phyloP scores from a whole-genome alignment of 2,797 vertebrate species.

The Notolepis coatsorum region DNA sequence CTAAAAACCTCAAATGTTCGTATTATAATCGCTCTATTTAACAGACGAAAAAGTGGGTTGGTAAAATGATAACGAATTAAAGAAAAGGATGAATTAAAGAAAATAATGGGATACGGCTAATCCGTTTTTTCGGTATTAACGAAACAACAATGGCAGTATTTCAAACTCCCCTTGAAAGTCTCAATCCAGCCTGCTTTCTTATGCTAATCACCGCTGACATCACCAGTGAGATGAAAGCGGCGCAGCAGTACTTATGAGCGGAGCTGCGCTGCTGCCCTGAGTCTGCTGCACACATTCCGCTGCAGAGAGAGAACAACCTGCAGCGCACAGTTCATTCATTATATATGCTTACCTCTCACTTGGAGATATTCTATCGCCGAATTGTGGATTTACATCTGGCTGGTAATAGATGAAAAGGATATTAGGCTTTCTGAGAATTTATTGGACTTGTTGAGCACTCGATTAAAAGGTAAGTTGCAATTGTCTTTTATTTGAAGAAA shows the following conservation, averaged over 20 bases:
- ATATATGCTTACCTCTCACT: conserved; percentile 70
- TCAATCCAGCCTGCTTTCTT: conserved; percentile 80
- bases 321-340: conserved; percentile 12
- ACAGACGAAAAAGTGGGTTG: neutral
- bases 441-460: conserved; percentile 18
- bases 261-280: conserved; percentile 44
- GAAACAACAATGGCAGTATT: conserved; percentile 28
- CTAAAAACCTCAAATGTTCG: neutral
- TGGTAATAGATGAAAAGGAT: conserved; percentile 65
- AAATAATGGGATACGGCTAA: neutral
- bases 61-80: neutral
- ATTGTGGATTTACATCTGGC: conserved; percentile 75
- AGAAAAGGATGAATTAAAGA: neutral
- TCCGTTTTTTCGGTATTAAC: neutral
- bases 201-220: conserved; percentile 93
- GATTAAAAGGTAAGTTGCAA: conserved; percentile 64
- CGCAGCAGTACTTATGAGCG: conserved; percentile 80
- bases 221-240: conserved; percentile 88
- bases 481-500: neutral
- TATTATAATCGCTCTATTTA: neutral
- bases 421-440: conserved; percentile 28
- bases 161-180: conserved; percentile 32
- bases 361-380: conserved; percentile 59
- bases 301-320: neutral
- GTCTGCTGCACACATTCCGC: conserved; percentile 64